These are phyloP conservation scores for Sebastes oblongus DNA, from an alignment of 2,797 vertebrate species.

Conservation along the genomic window DNA sequence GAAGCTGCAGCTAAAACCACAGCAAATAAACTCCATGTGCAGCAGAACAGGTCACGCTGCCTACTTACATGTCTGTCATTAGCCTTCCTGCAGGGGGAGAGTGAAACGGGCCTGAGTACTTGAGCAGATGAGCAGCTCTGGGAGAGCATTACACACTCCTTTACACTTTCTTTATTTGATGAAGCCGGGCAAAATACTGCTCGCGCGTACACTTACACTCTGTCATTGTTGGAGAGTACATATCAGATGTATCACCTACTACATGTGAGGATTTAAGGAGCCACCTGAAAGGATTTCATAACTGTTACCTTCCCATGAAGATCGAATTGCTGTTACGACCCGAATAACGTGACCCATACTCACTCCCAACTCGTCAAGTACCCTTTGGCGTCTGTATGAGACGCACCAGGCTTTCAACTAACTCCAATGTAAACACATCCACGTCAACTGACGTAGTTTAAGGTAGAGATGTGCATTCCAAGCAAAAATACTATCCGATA, in stretches of 20 bases:
- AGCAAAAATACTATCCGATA: too few species aligned
- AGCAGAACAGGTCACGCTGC: slow-evolving; percentile 72
- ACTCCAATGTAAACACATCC: too few species aligned
- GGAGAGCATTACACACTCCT: slow-evolving; percentile 38
- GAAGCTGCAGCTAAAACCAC: slow-evolving; percentile 64
- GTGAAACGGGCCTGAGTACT: slow-evolving; percentile 41
- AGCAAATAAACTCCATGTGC: slow-evolving; percentile 77
- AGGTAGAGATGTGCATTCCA: too few species aligned
- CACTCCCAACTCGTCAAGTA: not conserved
- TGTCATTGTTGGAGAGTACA: not conserved
- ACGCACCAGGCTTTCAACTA: too few species aligned
- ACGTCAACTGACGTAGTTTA: too few species aligned
- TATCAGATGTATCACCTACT: not conserved
- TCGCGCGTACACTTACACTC: not conserved
- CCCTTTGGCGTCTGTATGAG: too few species aligned
- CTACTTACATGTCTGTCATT: slow-evolving; percentile 74
- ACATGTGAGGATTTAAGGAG: not conserved
- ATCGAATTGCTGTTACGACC: not conserved
- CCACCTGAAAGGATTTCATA: not conserved
- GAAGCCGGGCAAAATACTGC: not conserved
- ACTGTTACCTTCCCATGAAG: not conserved
- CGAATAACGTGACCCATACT: not conserved
- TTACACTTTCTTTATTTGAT: slow-evolving; percentile 37
- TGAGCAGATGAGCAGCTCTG: slow-evolving; percentile 59
- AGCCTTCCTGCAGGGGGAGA: slow-evolving; percentile 58